Base-by-base conservation (phyloP, 2,113 vertebrate genomes). In the Dasyurus viverrinus region DNA sequence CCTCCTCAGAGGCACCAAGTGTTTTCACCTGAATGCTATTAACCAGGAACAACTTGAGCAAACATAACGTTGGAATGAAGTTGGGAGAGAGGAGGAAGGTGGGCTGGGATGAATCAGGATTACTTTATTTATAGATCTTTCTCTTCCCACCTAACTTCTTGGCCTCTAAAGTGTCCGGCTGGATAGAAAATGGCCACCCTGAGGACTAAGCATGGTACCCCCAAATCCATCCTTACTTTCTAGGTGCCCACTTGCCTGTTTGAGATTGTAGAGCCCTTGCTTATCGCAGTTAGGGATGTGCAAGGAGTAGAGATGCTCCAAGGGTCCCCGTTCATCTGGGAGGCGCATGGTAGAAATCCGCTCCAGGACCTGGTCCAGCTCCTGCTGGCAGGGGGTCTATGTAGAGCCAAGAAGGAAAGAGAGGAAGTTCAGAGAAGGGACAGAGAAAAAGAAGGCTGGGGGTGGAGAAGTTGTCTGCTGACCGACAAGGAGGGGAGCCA, bases 231-330 rank as follows among this genome's bases (percentile, higher is more conserved):
- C n/a, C 68, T 19, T 22, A 42, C n/a, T 84, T 84, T 42, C n/a
- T 2, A 54, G 53, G 2, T 24, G 36, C 68, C 36, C 54, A 91
- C 97, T 98, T 98, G 99, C 99, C 99, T 99, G 99, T 97, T 99
- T 99, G 96, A 99, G 98, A 98, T 99, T 99, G 98, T 99, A 99
- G 89, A 99, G 98, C 95, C 99, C 99, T 0, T 99, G 98, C 96
- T 98, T 99, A 99, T 99, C 99, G n/a, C 99, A 99, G 98, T 99
- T 99, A 95, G 99, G 99, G 97, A 99, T 99, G 60, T 99, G 99
- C 96, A 99, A 98, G 90, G 98, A 98, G 47, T 99, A 99, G 89
- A 99, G 99, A 94, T 99, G 99, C 96, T 99, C 99, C 98, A 99
- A 98, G 0, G 99, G 99, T 3, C 99, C 99, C 92, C 99, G 98